These are phyloP conservation scores for Theocolax elegans DNA, from an alignment of 1,140 invertebrate species.

Conservation along the genomic window DNA sequence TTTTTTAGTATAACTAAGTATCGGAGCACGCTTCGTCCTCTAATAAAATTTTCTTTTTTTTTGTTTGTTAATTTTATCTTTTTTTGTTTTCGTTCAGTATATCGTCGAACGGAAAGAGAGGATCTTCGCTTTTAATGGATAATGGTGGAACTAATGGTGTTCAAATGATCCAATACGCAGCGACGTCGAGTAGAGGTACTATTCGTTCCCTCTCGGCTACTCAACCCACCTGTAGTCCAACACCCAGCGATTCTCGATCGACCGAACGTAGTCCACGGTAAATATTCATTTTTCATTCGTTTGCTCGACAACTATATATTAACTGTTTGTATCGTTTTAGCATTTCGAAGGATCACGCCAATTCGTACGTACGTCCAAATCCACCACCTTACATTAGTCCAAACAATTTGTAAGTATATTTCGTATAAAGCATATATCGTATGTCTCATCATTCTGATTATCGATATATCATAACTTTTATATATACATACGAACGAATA, in stretches of 20 bases:
- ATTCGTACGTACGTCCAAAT: constrained; percentile 63
- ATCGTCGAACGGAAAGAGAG: constrained; percentile 50
- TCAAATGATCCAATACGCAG: constrained; percentile 66
- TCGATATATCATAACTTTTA: no score
- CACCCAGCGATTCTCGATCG: constrained; percentile 52
- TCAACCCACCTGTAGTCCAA: constrained; percentile 53
- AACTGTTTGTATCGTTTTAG: constrained; percentile 50
- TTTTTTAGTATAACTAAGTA: no score
- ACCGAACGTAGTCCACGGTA: constrained; percentile 58
- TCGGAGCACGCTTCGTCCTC: no score
- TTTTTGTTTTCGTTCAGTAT: constrained; percentile 48
- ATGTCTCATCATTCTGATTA: no score
- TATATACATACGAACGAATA: no score
- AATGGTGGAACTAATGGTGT: constrained; percentile 58
- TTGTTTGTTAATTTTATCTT: no score
- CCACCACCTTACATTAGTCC: constrained; percentile 62
- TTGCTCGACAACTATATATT: no score
- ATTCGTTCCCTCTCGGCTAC: constrained; percentile 60
- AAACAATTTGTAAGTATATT: constrained; percentile 59
- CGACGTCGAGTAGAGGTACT: constrained; percentile 49
- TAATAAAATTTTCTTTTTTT: no score
- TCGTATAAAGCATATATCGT: neutral
- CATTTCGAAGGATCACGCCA: constrained; percentile 53
- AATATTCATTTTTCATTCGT: neutral
- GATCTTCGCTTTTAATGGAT: constrained; percentile 51